Percentiles rank a stretch among this genome's conserved stretches.
Conservation (phyloP, 2,113 vertebrate genomes). For the Hippocampus zosterae region DNA sequence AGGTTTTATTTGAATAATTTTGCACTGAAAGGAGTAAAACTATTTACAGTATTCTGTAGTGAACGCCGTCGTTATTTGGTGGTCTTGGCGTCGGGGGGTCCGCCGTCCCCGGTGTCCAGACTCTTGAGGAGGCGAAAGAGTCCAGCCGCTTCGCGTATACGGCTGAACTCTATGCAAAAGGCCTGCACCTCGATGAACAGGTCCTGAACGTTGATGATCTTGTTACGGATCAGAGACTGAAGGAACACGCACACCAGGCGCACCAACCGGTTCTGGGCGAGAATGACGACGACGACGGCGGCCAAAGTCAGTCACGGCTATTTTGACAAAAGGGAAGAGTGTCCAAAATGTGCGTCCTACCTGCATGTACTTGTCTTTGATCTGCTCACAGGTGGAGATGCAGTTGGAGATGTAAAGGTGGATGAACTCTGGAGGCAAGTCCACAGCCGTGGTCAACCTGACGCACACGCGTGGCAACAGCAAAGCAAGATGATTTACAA, state of each 20-base stretch:
- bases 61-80: slow-evolving; percentile 69
- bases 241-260: slow-evolving; percentile 98
- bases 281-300: neutral
- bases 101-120: slow-evolving; percentile 88
- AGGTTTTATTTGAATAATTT: neutral
- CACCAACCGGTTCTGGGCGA: slow-evolving; percentile 89
- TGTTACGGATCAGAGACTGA: slow-evolving; percentile 96
- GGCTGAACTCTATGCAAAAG: slow-evolving; percentile 98
- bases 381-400: slow-evolving; percentile 98
- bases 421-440: slow-evolving; percentile 97
- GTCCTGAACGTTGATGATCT: slow-evolving; percentile 99
- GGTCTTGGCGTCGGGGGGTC: slow-evolving; percentile 81
- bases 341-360: slow-evolving; percentile 49
- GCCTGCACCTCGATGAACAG: slow-evolving; percentile 98
- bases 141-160: slow-evolving; percentile 94
- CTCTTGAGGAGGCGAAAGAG: slow-evolving; percentile 96
- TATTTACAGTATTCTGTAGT: neutral
- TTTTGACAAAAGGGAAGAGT: neutral
- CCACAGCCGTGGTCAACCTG: slow-evolving; percentile 95
- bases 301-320: neutral
- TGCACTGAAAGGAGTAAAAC: neutral
- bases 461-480: neutral
- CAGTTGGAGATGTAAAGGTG: slow-evolving; percentile 99
- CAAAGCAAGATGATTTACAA: neutral
- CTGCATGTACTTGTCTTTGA: slow-evolving; percentile 99